phyloP scores from a whole-genome alignment of 2,797 vertebrate species.

The Graptemys geographica region DNA sequence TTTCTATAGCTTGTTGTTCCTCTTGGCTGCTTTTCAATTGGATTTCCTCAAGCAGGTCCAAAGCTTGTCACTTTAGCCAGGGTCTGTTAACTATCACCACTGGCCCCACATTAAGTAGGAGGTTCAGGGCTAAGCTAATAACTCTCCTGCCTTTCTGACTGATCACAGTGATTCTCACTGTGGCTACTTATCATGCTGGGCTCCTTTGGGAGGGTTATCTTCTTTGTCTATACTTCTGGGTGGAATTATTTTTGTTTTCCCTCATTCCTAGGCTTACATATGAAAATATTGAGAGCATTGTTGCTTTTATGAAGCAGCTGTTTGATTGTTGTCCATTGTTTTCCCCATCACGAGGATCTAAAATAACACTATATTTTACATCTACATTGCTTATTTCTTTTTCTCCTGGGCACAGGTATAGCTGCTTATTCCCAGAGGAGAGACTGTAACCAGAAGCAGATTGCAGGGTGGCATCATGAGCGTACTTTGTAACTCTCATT shows the following conservation, averaged over 20 bases:
- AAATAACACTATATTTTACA: not conserved
- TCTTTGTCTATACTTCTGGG: slow-evolving; percentile 77
- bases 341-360: not conserved
- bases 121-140: slow-evolving; percentile 99
- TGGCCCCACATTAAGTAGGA: slow-evolving; percentile 98
- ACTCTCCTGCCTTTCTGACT: slow-evolving; percentile 96
- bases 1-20: slow-evolving; percentile 96
- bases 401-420: not conserved
- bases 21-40: slow-evolving; percentile 99
- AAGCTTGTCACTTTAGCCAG: slow-evolving; percentile 98
- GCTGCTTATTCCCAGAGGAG: slow-evolving; percentile 13
- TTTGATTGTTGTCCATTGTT: not conserved
- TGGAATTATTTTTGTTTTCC: slow-evolving; percentile 53
- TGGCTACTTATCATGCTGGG: slow-evolving; percentile 79
- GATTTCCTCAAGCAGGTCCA: slow-evolving; percentile 99
- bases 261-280: slow-evolving; percentile 33
- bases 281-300: slow-evolving; percentile 5
- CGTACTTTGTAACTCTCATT: not conserved
- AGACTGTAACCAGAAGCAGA: not conserved
- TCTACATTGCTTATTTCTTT: not conserved
- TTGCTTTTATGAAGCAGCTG: not conserved
- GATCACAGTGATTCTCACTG: slow-evolving; percentile 85
- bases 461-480: rapidly evolving
- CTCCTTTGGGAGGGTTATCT: slow-evolving; percentile 74
- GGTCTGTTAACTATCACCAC: slow-evolving; percentile 97